Evolutionary conservation across 2,797 vertebrate species (phyloP).

Genomic region (Agapornis canus): DNA sequence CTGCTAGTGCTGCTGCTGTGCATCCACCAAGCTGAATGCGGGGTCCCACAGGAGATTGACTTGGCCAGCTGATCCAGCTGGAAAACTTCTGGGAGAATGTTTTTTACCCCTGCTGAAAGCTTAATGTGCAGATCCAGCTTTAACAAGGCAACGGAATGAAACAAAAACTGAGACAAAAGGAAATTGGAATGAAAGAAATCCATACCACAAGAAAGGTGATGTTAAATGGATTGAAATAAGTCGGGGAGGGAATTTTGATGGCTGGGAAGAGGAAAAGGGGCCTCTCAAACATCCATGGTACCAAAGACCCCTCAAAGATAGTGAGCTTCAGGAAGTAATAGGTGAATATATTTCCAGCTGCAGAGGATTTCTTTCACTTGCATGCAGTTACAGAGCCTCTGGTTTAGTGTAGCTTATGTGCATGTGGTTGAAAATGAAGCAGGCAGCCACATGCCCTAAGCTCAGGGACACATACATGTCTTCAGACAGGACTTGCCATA

Average conservation of each 20-base stretch:
- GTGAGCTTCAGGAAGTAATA: neutral
- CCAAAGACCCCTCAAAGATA: neutral
- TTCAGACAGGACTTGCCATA: neutral
- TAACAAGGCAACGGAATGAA: neutral
- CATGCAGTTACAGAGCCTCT: fast-evolving
- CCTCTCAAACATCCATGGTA: neutral
- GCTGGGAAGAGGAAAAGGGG: neutral
- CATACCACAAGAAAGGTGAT: neutral
- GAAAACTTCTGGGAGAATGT: neutral
- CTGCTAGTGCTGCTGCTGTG: neutral
- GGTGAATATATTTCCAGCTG: neutral
- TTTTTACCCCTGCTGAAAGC: neutral
- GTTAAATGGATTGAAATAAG: neutral
- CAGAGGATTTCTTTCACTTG: neutral
- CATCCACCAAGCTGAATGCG: neutral
- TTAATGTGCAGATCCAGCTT: neutral
- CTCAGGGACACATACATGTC: neutral
- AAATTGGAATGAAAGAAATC: neutral
- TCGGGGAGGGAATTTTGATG: neutral
- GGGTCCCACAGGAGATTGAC: neutral
- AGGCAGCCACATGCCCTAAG: fast-evolving
- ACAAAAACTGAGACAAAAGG: neutral
- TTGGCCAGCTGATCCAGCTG: neutral
- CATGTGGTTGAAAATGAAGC: neutral
- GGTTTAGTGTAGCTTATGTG: neutral